These are phyloP conservation scores for Campylomormyrus tamandua DNA, from an alignment of 2,113 vertebrate species.

Conservation along the genomic window DNA sequence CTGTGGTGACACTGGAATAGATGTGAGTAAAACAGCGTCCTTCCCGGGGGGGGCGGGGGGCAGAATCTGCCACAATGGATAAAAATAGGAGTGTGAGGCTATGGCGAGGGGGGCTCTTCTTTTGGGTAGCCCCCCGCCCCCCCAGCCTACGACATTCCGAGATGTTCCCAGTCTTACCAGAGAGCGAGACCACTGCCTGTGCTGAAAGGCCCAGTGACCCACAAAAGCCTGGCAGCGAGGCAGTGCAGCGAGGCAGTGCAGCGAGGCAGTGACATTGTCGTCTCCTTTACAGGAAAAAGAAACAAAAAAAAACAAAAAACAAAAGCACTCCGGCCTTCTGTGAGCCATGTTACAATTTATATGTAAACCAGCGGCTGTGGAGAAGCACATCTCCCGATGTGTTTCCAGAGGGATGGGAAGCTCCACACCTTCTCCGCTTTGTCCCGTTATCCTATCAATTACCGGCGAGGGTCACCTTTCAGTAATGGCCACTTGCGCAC, in stretches of 20 bases:
- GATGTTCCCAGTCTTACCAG: not conserved
- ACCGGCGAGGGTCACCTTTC: constrained; percentile 17
- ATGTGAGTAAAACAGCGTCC: constrained; percentile 24
- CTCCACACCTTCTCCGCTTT: not conserved
- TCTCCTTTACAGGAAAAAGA: not conserved
- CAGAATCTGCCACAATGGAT: constrained; percentile 20
- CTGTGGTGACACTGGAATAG: constrained; percentile 1
- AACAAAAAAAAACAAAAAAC: not conserved
- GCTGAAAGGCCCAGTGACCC: not conserved
- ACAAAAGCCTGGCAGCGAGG: not conserved
- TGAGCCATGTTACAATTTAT: not conserved
- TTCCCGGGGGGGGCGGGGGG: constrained; percentile 13
- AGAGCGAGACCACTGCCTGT: not conserved
- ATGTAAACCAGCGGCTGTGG: not conserved
- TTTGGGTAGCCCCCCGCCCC: not conserved
- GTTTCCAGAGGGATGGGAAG: not conserved
- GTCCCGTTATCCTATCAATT: constrained; percentile 15
- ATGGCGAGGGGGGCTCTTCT: constrained; percentile 20
- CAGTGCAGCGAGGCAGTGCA: too few species aligned
- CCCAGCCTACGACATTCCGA: not conserved
- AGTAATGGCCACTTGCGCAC: constrained; percentile 1
- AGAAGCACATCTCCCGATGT: not conserved
- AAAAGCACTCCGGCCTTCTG: not conserved
- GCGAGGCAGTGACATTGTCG: not conserved
- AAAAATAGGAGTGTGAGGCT: constrained; percentile 12